Conservation (phyloP, 2,113 vertebrate genomes). For the Poicephalus gulielmi region DNA sequence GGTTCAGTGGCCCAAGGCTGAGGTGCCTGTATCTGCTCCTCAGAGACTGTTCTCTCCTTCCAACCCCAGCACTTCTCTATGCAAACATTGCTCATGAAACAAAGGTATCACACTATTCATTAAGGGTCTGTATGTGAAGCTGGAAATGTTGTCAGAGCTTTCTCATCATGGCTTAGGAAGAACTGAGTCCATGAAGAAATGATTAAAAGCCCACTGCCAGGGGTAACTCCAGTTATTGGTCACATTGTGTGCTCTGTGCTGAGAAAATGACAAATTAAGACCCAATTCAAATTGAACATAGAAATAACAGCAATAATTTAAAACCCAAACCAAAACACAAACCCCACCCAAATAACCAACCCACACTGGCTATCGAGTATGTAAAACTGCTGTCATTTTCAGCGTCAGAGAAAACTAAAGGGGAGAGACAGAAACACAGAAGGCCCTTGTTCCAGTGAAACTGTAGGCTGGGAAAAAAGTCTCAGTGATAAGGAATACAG, state of each 20-base stretch:
- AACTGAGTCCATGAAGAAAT: background rate
- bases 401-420: background rate
- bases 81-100: background rate
- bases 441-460: background rate
- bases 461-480: background rate
- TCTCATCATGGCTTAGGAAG: background rate
- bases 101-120: background rate
- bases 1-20: background rate
- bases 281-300: background rate
- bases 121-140: background rate
- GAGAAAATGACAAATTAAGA: background rate
- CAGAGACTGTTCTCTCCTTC: background rate
- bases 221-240: background rate
- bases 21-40: background rate
- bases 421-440: background rate
- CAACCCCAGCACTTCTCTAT: background rate
- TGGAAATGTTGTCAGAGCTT: background rate
- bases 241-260: too few species aligned
- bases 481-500: background rate
- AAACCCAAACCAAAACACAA: background rate
- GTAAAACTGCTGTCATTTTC: background rate
- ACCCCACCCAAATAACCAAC: background rate
- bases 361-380: fast-evolving
- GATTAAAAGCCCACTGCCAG: background rate
- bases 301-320: background rate